Percentiles rank a stretch among this genome's conserved stretches.
phyloP scores from a whole-genome alignment of 2,113 vertebrate species.

The Phalacrocorax carbo region DNA sequence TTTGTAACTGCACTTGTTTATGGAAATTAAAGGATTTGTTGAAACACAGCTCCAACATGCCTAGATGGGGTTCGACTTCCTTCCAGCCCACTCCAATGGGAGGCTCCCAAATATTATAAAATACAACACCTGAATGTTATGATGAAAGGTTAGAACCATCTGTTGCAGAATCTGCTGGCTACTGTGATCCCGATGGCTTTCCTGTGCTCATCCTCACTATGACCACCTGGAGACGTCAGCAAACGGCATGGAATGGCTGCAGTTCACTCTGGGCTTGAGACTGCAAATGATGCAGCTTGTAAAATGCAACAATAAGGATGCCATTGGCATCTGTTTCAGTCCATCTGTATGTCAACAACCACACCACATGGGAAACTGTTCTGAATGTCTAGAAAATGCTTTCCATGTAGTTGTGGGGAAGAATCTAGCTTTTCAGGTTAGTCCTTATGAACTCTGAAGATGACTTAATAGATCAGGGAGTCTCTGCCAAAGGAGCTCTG shows the following conservation, averaged over 20 bases:
- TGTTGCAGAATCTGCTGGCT: neutral
- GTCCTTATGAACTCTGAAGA: neutral
- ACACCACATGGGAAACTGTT: neutral
- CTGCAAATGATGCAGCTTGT: neutral
- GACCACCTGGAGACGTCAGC: neutral
- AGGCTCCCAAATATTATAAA: neutral
- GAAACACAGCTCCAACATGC: neutral
- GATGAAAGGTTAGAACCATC: neutral
- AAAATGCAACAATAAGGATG: neutral
- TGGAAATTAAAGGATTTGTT: slow-evolving; percentile 16
- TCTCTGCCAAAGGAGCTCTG: neutral
- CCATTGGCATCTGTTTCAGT: neutral
- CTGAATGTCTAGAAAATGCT: neutral
- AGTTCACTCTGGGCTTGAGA: neutral
- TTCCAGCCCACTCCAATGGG: neutral
- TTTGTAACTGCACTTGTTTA: neutral
- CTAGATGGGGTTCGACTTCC: neutral
- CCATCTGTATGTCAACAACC: neutral
- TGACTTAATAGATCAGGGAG: neutral
- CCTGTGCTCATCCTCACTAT: neutral
- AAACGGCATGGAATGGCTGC: neutral
- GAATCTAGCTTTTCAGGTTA: neutral
- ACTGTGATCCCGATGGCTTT: neutral
- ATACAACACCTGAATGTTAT: neutral
- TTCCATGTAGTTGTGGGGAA: neutral